Evolutionary conservation across 1,140 invertebrate genomes (phyloP), one percentile per base, ranked within the genome.

Genomic region (Marisa cornuarietis): DNA sequence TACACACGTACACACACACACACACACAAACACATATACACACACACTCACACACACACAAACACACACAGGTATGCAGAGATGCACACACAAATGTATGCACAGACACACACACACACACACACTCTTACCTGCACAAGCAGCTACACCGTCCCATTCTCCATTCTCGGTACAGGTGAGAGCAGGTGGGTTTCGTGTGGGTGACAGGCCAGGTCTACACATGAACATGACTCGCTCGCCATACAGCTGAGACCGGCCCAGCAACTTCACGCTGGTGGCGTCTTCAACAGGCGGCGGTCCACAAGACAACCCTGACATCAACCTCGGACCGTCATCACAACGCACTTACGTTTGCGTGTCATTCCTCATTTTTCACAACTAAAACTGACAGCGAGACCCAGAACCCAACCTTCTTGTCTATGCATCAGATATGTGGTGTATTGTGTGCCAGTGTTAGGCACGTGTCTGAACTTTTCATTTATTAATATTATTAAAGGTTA

Each of bases 201-300:
- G 88, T 83, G 82, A 65, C 75, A 88, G 84, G 24, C 90, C 90
- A 66, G 87, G 85, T 22, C 91, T 90, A 86, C 93, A 93, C 31
- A 88, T 86, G 54, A 91, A 91, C 14, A 87, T 87, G 13, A 93
- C 84, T 51, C 88, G 83, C 84, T 93, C 92, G 79, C 91, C 88
- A 82, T 91, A 93, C 51, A 91, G 87, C 78, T 92, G 93, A 0
- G 92, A 92, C 54, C 87, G 85, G 6, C 93, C 93, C 13, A 88
- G 81, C 22, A 93, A 83, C 42, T 83, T 82, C 14, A 88, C 87
- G 54, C 89, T 89, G 74, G 85, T 79, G 20, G 78, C 83, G 71
- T 90, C 85, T 22, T 82, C 78, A 13, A 85, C 83, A n/a, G 52
- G 72, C 13, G 91, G 90, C 10, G 82, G 84, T 13, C 89, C 89